Evolutionary conservation across 2,113 vertebrate genomes (phyloP).

Genomic region (Pogonocichla stellata): DNA sequence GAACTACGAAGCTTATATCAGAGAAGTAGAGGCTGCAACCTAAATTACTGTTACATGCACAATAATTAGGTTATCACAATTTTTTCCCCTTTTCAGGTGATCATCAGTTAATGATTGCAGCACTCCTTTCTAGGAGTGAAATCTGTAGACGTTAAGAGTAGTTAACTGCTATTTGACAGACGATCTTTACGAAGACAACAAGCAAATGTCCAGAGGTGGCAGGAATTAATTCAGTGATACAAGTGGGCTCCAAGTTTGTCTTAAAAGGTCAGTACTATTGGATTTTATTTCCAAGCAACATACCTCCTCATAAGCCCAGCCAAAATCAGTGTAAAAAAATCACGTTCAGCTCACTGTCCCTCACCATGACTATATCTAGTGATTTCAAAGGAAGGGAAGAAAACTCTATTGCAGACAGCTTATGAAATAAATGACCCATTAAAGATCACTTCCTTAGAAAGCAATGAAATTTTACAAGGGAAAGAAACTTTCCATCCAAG

Average conservation of each 20-base stretch:
- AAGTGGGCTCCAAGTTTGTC: neutral
- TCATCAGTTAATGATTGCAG: neutral
- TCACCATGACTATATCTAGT: neutral
- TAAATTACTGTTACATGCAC: neutral
- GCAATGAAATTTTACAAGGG: neutral
- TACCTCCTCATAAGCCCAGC: neutral
- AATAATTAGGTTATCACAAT: neutral
- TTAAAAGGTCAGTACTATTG: neutral
- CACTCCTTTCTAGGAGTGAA: neutral
- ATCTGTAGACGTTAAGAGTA: neutral
- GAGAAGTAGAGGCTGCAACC: neutral
- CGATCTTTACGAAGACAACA: neutral
- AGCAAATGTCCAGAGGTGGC: neutral
- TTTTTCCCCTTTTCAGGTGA: neutral
- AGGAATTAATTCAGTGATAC: neutral
- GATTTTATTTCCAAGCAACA: neutral
- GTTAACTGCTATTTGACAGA: neutral
- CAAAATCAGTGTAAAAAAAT: neutral
- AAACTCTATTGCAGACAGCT: neutral
- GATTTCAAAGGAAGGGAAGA: neutral
- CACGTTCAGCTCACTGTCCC: neutral
- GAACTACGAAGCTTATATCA: neutral
- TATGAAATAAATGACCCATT: neutral
- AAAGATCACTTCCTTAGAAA: neutral
- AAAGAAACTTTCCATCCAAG: neutral